Evolutionary conservation across 1,140 invertebrate species (phyloP).

Genomic region (Papilio dardanus): DNA sequence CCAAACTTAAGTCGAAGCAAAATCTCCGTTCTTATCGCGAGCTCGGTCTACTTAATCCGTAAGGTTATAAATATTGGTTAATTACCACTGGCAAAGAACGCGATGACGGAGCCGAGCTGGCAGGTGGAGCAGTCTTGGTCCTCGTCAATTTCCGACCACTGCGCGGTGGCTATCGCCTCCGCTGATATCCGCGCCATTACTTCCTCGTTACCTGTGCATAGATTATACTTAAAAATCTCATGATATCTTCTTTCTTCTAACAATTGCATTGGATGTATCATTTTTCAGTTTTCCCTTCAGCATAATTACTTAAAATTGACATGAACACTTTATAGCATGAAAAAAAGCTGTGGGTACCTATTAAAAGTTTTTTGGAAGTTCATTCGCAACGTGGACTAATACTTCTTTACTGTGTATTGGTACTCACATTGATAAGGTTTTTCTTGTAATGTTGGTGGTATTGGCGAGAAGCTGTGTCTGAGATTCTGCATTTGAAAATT

Average conservation of each 20-base stretch:
- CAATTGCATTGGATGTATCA: no score
- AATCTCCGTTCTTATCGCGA: no score
- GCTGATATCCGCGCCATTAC: constrained; percentile 64
- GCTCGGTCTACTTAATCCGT: no score
- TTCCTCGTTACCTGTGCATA: constrained; percentile 63
- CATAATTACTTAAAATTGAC: background rate
- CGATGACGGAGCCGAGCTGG: constrained; percentile 63
- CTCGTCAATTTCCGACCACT: constrained; percentile 62
- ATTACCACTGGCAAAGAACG: constrained; percentile 69
- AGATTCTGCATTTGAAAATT: constrained; percentile 65
- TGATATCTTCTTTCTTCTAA: no score
- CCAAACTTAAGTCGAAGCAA: no score
- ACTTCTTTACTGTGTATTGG: background rate
- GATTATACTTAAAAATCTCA: no score
- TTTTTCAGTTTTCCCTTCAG: background rate
- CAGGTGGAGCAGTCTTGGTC: constrained; percentile 58
- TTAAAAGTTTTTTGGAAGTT: no score
- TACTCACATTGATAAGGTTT: constrained; percentile 73
- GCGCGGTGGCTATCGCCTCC: constrained; percentile 60
- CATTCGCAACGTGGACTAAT: no score
- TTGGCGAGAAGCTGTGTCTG: constrained; percentile 60
- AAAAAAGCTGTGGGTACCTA: no score
- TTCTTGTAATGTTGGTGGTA: constrained; percentile 59
- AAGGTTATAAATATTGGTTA: constrained; percentile 4
- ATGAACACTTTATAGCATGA: background rate